These are phyloP conservation scores for Aratinga solstitialis DNA, from an alignment of 2,797 vertebrate genomes.

Conservation along the genomic window DNA sequence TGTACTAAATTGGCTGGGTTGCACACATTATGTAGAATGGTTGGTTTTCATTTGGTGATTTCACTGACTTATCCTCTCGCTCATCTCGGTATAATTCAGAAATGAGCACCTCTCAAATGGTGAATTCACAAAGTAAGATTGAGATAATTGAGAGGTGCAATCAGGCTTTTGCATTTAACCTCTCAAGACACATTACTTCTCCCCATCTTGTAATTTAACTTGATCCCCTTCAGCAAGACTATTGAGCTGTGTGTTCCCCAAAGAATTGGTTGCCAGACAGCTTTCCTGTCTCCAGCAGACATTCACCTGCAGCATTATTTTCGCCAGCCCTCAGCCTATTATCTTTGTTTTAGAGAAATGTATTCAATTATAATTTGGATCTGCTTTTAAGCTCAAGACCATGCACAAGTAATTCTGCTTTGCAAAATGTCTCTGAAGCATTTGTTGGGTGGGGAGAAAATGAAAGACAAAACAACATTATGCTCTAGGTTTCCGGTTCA, in stretches of 20 bases:
- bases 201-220: not conserved
- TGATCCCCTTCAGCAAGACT: conserved; percentile 10
- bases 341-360: not conserved
- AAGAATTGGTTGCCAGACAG: not conserved
- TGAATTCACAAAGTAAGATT: not conserved
- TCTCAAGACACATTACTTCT: not conserved
- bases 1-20: not conserved
- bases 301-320: not conserved
- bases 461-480: not conserved
- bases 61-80: not conserved
- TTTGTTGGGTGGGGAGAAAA: not conserved
- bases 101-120: not conserved
- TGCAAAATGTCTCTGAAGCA: not conserved
- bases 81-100: not conserved
- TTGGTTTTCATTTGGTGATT: not conserved
- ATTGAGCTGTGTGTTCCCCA: not conserved
- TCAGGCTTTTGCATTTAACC: conserved; percentile 8
- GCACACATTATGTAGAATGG: not conserved
- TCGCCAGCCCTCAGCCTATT: not conserved
- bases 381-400: not conserved
- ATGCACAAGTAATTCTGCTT: not conserved
- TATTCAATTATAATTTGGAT: not conserved
- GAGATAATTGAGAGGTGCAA: not conserved
- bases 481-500: not conserved
- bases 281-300: conserved; percentile 6